Percentiles rank a stretch among this genome's conserved stretches.
Conservation (phyloP, 2,797 vertebrate species). For the Aplochiton taeniatus region DNA sequence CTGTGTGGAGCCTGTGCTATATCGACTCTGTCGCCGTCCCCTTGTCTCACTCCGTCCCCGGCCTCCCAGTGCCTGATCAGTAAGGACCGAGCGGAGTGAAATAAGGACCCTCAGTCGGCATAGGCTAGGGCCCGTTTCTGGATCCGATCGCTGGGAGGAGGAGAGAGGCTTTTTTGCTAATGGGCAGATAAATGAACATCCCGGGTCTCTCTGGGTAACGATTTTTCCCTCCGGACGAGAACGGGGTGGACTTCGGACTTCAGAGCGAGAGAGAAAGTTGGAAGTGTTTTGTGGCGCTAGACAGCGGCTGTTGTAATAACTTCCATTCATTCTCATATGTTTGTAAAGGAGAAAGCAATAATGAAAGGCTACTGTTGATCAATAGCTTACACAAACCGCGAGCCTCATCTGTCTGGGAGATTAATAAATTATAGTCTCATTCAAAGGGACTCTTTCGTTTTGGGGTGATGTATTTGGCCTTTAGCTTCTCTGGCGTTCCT, state of each 20-base stretch:
- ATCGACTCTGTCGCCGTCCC: too few species aligned
- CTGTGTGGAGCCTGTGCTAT: slow-evolving; percentile 20
- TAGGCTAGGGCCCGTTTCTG: slow-evolving; percentile 49
- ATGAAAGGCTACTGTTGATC: slow-evolving; percentile 75
- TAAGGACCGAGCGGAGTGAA: slow-evolving; percentile 70
- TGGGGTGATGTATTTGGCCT: slow-evolving; percentile 62
- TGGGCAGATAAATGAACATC: slow-evolving; percentile 67
- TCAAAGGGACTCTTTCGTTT: slow-evolving; percentile 55
- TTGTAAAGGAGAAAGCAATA: slow-evolving; percentile 71
- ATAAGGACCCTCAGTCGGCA: slow-evolving; percentile 62
- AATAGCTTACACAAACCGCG: slow-evolving; percentile 62
- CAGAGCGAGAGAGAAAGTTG: slow-evolving; percentile 36
- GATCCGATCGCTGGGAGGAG: slow-evolving; percentile 60
- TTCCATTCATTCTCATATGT: slow-evolving; percentile 73
- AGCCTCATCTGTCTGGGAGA: slow-evolving; percentile 60
- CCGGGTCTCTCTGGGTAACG: slow-evolving; percentile 51
- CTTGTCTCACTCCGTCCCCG: slow-evolving; percentile 41
- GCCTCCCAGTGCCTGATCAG: slow-evolving; percentile 48
- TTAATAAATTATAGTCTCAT: slow-evolving; percentile 71
- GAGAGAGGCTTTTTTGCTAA: slow-evolving; percentile 59
- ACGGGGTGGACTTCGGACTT: slow-evolving; percentile 50
- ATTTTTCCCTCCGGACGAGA: slow-evolving; percentile 57
- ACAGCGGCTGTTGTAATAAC: slow-evolving; percentile 54
- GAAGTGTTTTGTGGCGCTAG: slow-evolving; percentile 21
- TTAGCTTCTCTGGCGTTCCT: slow-evolving; percentile 32